Evolutionary conservation across 1,140 invertebrate species (phyloP).

Genomic region (Brachionus plicatilis): DNA sequence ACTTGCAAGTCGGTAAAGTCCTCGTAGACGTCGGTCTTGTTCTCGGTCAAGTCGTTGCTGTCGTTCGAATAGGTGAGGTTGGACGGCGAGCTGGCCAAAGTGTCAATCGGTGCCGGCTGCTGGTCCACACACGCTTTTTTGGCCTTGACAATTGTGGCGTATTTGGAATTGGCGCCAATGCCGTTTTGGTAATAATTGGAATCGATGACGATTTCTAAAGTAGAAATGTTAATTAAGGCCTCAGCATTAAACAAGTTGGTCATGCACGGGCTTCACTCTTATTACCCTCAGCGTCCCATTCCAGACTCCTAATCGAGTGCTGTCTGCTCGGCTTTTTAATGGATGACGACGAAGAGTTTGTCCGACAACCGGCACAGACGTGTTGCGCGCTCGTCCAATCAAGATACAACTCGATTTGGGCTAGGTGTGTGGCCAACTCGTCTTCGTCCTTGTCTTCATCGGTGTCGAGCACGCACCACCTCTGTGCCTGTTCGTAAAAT

Average conservation of each 20-base stretch:
- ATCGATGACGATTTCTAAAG: neutral
- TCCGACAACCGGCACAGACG: neutral
- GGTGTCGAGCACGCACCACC: neutral
- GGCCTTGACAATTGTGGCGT: neutral
- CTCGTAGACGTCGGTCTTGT: neutral
- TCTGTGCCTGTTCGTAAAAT: neutral
- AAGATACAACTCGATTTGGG: neutral
- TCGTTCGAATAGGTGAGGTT: conserved; percentile 21
- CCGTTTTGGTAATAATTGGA: neutral
- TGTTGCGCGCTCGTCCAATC: neutral
- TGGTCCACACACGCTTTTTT: neutral
- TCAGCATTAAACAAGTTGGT: neutral
- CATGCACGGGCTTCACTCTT: neutral
- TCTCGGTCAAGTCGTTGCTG: neutral
- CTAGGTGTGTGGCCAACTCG: neutral
- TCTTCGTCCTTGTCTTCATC: neutral
- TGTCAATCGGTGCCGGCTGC: neutral
- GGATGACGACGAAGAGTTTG: neutral
- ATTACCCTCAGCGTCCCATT: conserved; percentile 23
- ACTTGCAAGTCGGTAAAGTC: conserved; percentile 29
- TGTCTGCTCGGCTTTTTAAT: neutral
- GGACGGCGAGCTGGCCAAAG: neutral
- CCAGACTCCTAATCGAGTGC: neutral
- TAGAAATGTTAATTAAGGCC: neutral
- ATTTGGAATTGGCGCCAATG: neutral